Conservation (phyloP, 2,888 invertebrate genomes). For the Mesopsocus fuscifrons region DNA sequence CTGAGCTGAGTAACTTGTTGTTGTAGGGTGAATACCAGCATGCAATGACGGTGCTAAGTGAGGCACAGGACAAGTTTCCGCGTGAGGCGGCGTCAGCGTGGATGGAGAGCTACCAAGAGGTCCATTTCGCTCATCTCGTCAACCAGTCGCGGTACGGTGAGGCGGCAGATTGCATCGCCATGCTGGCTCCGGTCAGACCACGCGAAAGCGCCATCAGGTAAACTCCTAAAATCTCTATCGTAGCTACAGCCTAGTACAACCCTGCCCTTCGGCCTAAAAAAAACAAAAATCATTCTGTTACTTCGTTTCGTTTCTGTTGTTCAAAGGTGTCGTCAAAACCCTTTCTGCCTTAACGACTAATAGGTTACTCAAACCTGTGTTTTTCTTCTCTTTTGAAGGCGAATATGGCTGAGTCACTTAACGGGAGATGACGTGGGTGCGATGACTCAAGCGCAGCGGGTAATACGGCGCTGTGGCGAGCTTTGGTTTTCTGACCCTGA, state of each 20-base stretch:
- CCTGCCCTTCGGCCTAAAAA: too few species aligned
- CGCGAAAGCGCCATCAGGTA: conserved; percentile 29
- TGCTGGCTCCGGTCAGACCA: conserved; percentile 29
- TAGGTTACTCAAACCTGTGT: too few species aligned
- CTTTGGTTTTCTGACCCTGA: conserved; percentile 5
- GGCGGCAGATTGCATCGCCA: conserved; percentile 29
- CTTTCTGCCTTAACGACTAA: too few species aligned
- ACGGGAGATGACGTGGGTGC: conserved; percentile 25
- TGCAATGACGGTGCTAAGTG: conserved; percentile 35
- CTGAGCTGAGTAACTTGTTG: too few species aligned
- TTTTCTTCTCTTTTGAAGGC: too few species aligned
- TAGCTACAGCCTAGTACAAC: too few species aligned
- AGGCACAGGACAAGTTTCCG: conserved; percentile 43
- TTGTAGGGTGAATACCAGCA: conserved; percentile 33
- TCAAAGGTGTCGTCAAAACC: too few species aligned
- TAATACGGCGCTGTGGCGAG: conserved; percentile 17
- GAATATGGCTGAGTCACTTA: conserved; percentile 24
- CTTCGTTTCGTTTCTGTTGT: too few species aligned
- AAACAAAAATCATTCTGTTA: too few species aligned
- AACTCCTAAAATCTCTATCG: too few species aligned
- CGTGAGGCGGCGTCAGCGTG: conserved; percentile 31
- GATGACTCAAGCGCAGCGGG: conserved; percentile 25
- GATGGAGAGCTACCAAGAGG: conserved; percentile 44
- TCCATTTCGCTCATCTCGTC: conserved; percentile 28
- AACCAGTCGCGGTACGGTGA: conserved; percentile 29